These are phyloP conservation scores for Sclerurus mexicanus DNA, from an alignment of 2,113 vertebrate genomes.

Conservation along the genomic window DNA sequence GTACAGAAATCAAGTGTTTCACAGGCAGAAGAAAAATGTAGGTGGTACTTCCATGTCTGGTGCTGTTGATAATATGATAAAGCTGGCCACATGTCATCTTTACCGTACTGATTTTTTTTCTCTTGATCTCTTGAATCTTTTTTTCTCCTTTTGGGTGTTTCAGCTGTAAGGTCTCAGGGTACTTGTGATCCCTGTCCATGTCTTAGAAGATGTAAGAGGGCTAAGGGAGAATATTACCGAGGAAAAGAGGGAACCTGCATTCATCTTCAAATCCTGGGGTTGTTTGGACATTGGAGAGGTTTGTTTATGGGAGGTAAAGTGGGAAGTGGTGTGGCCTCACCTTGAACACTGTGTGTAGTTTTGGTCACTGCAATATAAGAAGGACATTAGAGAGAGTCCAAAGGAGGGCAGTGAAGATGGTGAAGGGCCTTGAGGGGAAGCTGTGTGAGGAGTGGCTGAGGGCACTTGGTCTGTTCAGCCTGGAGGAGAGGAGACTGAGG, in stretches of 20 bases:
- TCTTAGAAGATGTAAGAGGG: not conserved
- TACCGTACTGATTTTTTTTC: not conserved
- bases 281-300: accelerated
- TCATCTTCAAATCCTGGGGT: not conserved
- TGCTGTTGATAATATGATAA: not conserved
- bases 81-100: not conserved
- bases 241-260: not conserved
- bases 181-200: accelerated
- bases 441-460: not conserved
- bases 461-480: not conserved
- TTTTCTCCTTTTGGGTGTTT: not conserved
- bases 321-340: not conserved
- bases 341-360: not conserved
- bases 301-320: not conserved
- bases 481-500: not conserved
- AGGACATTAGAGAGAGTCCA: not conserved
- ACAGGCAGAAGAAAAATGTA: accelerated
- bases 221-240: not conserved
- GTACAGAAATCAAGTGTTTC: not conserved
- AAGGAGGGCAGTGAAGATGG: not conserved
- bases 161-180: not conserved
- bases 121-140: not conserved
- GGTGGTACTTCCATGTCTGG: not conserved
- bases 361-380: not conserved
- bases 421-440: not conserved